Evolutionary conservation across 2,888 invertebrate genomes (phyloP).

Genomic region (Proisotoma minuta): DNA sequence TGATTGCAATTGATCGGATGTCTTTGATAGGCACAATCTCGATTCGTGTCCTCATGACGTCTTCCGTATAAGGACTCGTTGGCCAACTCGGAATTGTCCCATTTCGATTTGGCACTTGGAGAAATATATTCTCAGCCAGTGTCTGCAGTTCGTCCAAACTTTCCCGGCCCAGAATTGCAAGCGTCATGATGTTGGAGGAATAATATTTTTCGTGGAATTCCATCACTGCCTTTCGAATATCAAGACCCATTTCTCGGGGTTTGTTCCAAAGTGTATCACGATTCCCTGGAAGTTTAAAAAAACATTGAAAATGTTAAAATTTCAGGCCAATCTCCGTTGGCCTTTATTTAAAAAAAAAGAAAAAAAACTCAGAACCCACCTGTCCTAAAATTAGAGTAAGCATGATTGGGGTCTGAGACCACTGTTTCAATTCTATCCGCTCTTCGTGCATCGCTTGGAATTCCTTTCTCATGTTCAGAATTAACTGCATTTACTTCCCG

Average conservation of each 20-base stretch:
- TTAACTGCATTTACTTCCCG: conserved; percentile 92
- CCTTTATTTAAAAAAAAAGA: not conserved
- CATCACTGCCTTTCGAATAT: conserved; percentile 76
- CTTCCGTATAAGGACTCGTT: conserved; percentile 72
- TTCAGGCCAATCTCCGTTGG: not conserved
- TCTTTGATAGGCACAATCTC: conserved; percentile 78
- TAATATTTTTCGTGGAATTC: conserved; percentile 88
- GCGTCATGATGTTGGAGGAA: conserved; percentile 88
- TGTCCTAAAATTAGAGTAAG: conserved; percentile 89
- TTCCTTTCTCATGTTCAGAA: conserved; percentile 92
- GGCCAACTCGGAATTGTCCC: conserved; percentile 69
- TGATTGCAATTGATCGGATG: conserved; percentile 4
- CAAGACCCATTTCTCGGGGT: conserved; percentile 72
- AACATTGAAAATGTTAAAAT: not conserved
- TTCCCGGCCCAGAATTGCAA: conserved; percentile 84
- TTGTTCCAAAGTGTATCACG: conserved; percentile 69
- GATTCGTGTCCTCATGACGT: conserved; percentile 66
- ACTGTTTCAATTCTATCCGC: conserved; percentile 81
- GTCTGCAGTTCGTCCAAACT: conserved; percentile 77
- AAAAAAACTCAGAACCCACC: conserved; percentile 54
- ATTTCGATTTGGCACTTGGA: conserved; percentile 68
- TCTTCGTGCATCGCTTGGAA: conserved; percentile 83
- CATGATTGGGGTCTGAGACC: conserved; percentile 69
- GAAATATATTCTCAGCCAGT: conserved; percentile 72
- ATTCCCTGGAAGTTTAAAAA: conserved; percentile 57